Evolutionary conservation across 92 coral and sea anemone species (phyloP), one percentile per base, ranked within the genome.

Genomic region (Zoanthus sansibaricus): DNA sequence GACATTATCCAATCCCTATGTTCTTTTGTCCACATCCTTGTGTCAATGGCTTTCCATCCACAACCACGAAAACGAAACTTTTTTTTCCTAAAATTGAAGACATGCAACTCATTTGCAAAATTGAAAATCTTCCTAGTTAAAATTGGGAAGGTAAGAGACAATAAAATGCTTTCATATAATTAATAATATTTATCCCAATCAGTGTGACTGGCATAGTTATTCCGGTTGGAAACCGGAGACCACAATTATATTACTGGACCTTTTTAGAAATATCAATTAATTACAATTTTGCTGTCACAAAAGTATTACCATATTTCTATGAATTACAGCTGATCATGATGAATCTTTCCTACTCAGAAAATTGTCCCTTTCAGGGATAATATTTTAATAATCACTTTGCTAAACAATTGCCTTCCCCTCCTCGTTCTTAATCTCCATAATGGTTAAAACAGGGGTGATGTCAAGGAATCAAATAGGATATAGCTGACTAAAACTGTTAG

Each of bases 41-140:
- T 37, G 54, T 72, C 54, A 45, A 72, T 72, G 1, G 77, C 52
- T 33, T 87, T 78, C 79, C 86, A 87, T 13, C 86, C 90, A 87
- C 86, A 87, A 25, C 90, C 86, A 69, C 73, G 79, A 47, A 18
- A 87, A 17, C 33, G 13, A 25, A 87, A 87, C 86, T 16, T 78
- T 68, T 87, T 78, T 54, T 87, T 78, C 86, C 55, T 55, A 52
- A 52, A 52, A 52, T 52, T 52, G 1, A 0, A 52, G 58, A 52
- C 58, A 52, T 52, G 58, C 58, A 52, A 25, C 58, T 52, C 11
- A 52, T 5, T 3, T 52, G 58, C 58, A 52, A 52, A 52, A 52
- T 52, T 52, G 58, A 52, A 10, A 10, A 10, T 52, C 15, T 52
- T 52, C 58, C 7, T 52, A 6, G 58, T 52, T 5, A 14, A 5